Conservation (phyloP, 2,797 vertebrate genomes). For the Pseudomugil tenellus region DNA sequence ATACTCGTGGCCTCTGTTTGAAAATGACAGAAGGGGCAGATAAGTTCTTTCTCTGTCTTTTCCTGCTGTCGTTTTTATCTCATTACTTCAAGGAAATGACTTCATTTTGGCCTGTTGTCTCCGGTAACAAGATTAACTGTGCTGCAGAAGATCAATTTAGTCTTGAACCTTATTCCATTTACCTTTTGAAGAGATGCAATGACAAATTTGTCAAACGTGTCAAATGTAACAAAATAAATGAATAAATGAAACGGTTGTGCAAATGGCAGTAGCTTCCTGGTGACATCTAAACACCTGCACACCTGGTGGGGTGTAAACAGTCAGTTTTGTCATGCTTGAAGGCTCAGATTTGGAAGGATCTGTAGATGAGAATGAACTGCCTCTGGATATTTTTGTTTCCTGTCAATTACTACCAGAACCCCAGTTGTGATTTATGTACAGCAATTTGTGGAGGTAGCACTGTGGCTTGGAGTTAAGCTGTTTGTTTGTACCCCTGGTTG, state of each 20-base stretch:
- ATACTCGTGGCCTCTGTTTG: slow-evolving; percentile 44
- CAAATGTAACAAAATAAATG: slow-evolving; percentile 9
- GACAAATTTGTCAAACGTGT: slow-evolving; percentile 45
- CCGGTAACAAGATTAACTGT: slow-evolving; percentile 45
- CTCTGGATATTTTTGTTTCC: slow-evolving; percentile 67
- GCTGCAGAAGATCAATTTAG: slow-evolving; percentile 45
- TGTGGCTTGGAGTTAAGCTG: slow-evolving; percentile 58
- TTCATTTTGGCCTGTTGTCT: slow-evolving; percentile 62
- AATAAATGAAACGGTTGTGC: slow-evolving; percentile 21
- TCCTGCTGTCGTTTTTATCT: slow-evolving; percentile 31
- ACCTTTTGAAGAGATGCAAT: slow-evolving; percentile 26
- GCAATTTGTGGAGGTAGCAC: slow-evolving; percentile 73
- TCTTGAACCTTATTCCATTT: slow-evolving; percentile 32
- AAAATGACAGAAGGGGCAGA: slow-evolving; percentile 49
- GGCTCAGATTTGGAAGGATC: slow-evolving; percentile 53
- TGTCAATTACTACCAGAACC: slow-evolving; percentile 76
- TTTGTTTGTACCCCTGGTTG: slow-evolving; percentile 72
- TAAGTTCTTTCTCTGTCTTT: slow-evolving; percentile 23
- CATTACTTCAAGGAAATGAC: slow-evolving; percentile 52
- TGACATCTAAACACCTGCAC: slow-evolving; percentile 18
- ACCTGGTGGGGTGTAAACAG: slow-evolving; percentile 20
- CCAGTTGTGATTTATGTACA: slow-evolving; percentile 76
- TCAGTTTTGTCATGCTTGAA: slow-evolving; percentile 36
- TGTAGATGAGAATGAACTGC: slow-evolving; percentile 44
- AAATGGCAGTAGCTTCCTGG: slow-evolving; percentile 12